Evolutionary conservation across 23 tunicate genomes (phyloP), one percentile per base, ranked within the genome.

Genomic region (Diplosoma virens): DNA sequence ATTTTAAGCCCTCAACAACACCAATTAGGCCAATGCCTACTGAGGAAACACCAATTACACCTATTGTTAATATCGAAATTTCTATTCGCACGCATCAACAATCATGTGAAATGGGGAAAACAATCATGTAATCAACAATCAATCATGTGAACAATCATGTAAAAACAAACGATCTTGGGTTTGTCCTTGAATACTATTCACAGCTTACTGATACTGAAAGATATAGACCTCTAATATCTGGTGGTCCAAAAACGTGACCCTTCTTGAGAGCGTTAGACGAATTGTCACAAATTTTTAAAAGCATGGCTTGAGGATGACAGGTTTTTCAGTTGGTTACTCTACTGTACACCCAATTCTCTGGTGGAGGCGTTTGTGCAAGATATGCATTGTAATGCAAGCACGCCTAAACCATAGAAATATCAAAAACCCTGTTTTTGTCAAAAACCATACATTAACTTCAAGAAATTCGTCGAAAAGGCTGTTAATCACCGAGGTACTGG

Each of bases 231-330:
- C 50, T 41, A 41, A 14, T 14, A 7, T 41, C 50, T 14, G 50
- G 14, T 41, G 9, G 50, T 41, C 50, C 50, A 14, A 41, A 41
- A 41, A 41, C 50, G 50, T 41, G 50, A 14, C 50, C 11, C 50
- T 41, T 41, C 50, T 41, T 9, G 50, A 41, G 9, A 41, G 50
- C 9, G 50, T 41, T 41, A 7, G 50, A 41, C 50, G 14, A 41
- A 41, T 58, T 24, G 65, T 58, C 20, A 25, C 26, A 58, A 58
- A 25, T 58, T 58, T 58, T 58, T 58, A 25, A 58, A 58, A 58
- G 26, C n/a, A n/a, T 58, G 65, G 65, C 65, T 58, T 23, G 65
- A 25, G 26, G 50, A 30, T 27, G 14, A 41, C 14, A 41, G 50
- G 50, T 41, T 7, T 41, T 41, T 14, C 50, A 14, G 11, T 41